Evolutionary conservation across 2,888 invertebrate species (phyloP), one percentile per base, ranked within the genome.

Genomic region (Ochropleura plecta): DNA sequence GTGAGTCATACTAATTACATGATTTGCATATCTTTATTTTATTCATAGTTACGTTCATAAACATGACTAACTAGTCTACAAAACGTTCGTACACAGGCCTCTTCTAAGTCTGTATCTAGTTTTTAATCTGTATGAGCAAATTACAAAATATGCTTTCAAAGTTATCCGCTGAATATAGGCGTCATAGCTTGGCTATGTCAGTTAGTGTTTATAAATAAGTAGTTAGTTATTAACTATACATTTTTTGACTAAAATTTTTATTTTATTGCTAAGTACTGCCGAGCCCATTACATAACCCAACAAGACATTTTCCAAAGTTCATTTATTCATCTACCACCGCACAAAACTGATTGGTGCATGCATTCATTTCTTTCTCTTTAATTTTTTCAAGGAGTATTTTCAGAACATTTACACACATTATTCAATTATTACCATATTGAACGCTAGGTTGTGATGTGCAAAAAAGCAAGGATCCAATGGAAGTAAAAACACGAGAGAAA

Each of bases 371-470:
- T 82, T 66, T 76, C 57, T 55, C 40, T 53, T 40, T n/a, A 44
- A 55, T 53, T 67, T 78, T 78, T 79, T 66, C 60, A 59, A 42
- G 48, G 12, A 78, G 66, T 78, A 67, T 83, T 79, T 83, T 78
- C 83, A 55, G 84, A 73, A 67, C 70, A 83, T 79, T 83, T 70
- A 70, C 55, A 70, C 84, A 83, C 62, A 81, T 81, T 81, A 84
- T 81, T 81, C 81, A 84, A 80, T 84, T 84, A 84, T 84, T 81
- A 81, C 81, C 81, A 75, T 81, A 81, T 75, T 62, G 68, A 74
- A 75, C 64, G 57, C 42, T 49, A 30, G 55, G 66, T 51, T 51
- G 70, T 66, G 66, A 81, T 63, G 62, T 68, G 63, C 8, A 63
- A 77, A 76, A 30, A 76, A 53, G 48, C 48, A 68, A 63, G n/a